Base-by-base conservation (phyloP, 2,113 vertebrate species). In the Terrapene triunguis region DNA sequence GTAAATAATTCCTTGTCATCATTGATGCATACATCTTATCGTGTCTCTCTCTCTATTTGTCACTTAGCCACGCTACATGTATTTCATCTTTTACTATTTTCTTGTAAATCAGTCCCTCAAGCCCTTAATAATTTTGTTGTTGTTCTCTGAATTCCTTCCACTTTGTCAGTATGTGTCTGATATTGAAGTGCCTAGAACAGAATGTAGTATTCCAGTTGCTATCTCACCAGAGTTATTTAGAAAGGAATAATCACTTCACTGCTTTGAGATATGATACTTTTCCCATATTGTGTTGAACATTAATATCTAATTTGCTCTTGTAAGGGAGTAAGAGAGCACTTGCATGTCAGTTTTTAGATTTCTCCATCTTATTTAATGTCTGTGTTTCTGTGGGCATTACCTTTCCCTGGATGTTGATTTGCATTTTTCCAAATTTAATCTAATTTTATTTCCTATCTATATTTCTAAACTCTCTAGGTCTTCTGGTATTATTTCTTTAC, bases 401-500 rank as follows among this genome's bases (percentile, higher is more conserved):
- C 91, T 89, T 89, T 22, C 84, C 65, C 92, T 91, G 2, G n/a
- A 79, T 89, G 94, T 89, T 96, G 92, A 93, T 94, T 74, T 69
- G 47, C 2, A 19, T 94, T 97, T 87, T 89, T 96, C 93, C 4
- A 19, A 94, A 85, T 88, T 14, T 79, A 94, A 93, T 96, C 96
- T 97, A 97, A 97, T 96, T 97, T 97, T 97, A 81, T 95, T 96
- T 96, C 85, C 90, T 93, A 80, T 78, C 93, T 94, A 83, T 95
- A 95, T 96, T 97, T 96, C 97, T 97, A 97, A 97, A 97, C 92
- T 96, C 89, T 96, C 79, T 90, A 90, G 95, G 96, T 97, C 95
- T 96, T 92, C 96, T 97, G 96, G 29, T 32, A 62, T 97, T 97
- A 97, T 97, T 97, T 97, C 96, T 97, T 96, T 97, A 3, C 96